A percentile compares a stretch with the other conserved stretches of the same genome.
Evolutionary conservation across 1,140 invertebrate genomes (phyloP).

Genomic region (Heliconius eleuchia): DNA sequence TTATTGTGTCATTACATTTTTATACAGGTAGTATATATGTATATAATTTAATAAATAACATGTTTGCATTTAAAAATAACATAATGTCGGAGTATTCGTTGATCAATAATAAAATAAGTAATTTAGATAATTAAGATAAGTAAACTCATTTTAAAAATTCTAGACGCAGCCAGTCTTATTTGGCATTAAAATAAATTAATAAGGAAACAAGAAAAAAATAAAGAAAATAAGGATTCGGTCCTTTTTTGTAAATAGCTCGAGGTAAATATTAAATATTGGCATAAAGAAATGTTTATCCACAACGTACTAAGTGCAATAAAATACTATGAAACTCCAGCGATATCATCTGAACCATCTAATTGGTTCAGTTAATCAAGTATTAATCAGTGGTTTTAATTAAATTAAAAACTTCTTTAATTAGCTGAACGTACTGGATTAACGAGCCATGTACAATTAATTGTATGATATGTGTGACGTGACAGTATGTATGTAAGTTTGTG

Average conservation of each 20-base stretch:
- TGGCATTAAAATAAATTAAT: no score
- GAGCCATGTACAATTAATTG: background rate
- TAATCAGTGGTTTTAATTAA: background rate
- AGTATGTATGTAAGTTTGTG: background rate
- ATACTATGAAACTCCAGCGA: background rate
- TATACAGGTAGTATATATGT: background rate
- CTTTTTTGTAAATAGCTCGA: no score
- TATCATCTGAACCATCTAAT: background rate
- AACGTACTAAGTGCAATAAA: background rate
- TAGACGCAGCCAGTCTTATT: background rate
- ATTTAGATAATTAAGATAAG: background rate
- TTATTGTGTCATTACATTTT: background rate
- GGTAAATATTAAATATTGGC: no score
- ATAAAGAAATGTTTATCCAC: no score
- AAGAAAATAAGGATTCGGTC: no score
- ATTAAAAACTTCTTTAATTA: slow-evolving; percentile 1
- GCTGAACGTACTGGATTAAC: slow-evolving; percentile 1
- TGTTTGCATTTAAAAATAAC: background rate
- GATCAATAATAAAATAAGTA: slow-evolving; percentile 4
- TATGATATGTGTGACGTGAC: background rate
- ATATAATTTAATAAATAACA: background rate
- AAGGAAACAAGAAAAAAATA: no score
- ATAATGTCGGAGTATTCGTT: background rate
- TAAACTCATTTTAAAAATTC: background rate
- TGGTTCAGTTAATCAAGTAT: background rate